Base-by-base conservation (phyloP, 2,888 invertebrate species). In the Thymelicus acteon region DNA sequence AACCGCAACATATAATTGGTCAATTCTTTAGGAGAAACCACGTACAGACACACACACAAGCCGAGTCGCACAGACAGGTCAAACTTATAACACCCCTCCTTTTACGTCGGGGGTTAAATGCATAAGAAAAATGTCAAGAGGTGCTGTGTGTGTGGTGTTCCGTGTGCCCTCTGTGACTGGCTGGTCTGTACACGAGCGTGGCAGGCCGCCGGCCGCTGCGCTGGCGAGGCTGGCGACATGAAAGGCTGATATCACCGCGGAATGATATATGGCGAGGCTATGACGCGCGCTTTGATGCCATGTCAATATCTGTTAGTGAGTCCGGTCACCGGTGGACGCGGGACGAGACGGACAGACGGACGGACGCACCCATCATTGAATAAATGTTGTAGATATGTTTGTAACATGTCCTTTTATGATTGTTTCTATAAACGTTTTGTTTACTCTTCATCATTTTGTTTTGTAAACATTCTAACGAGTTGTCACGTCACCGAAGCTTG, bases 191-290 rank as follows among this genome's bases (percentile, higher is more conserved):
- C 15, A 19, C 39, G 10, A 57, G 52, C 44, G 65, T 72, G 74
- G 72, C 31, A 0, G 31, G 31, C 31, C 31, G 31, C 31, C 3
- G 31, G 31, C 31, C 31, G 31, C 31, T 31, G 31, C 5, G 31
- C 77, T 44, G 44, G 44, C 73, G 79, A 76, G 75, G 75, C 80
- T 83, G 84, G 82, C 82, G 87, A 86, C 84, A 85, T 87, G 86
- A 88, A 89, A 85, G 86, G 82, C 80, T 76, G 77, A 81, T 83
- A 82, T 82, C 79, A 79, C 78, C 72, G 76, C 73, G 67, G 63
- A 65, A 88, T 89, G 88, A 89, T 88, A 86, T 89, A 88, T 87
- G 88, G 84, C 83, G 84, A 85, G 85, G 80, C 80, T 87, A 79
- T 87, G 89, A 87, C 86, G 84, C 76, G 82, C 77, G 84, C 85